A percentile compares a stretch with the other conserved stretches of the same genome.
Evolutionary conservation across 1,140 invertebrate genomes (phyloP).

Genomic region (Aphis gossypii): DNA sequence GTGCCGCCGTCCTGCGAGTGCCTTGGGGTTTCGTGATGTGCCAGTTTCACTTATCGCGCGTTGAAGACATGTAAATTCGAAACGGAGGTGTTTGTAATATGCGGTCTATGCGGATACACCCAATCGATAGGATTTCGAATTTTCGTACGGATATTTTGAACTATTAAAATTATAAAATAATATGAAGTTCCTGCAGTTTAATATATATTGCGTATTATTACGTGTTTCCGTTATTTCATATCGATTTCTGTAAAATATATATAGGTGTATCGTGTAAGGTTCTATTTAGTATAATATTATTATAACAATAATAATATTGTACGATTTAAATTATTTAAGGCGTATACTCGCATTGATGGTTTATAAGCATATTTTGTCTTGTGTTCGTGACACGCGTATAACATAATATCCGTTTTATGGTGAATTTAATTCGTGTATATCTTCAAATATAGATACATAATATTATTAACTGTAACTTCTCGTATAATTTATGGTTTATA

Average conservation of each 20-base stretch:
- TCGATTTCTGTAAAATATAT: neutral
- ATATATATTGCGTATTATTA: neutral
- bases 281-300: neutral
- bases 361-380: neutral
- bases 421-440: no score
- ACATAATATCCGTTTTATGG: neutral
- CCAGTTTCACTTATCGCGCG: slow-evolving; percentile 2
- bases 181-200: neutral
- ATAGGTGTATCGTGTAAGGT: neutral
- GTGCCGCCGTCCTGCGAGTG: neutral
- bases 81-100: neutral
- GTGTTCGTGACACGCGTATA: neutral
- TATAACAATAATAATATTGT: neutral
- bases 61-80: neutral
- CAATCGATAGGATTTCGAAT: neutral
- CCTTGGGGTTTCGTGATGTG: neutral
- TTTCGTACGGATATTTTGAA: neutral
- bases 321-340: neutral
- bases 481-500: neutral
- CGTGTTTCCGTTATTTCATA: neutral
- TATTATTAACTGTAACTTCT: neutral
- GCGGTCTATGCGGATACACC: neutral
- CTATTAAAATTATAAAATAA: neutral
- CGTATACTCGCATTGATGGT: neutral
- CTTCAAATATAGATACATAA: neutral